A percentile compares a stretch with the other conserved stretches of the same genome.
These are phyloP conservation scores for Ispidina picta DNA, from an alignment of 2,797 vertebrate species.

Conservation along the genomic window DNA sequence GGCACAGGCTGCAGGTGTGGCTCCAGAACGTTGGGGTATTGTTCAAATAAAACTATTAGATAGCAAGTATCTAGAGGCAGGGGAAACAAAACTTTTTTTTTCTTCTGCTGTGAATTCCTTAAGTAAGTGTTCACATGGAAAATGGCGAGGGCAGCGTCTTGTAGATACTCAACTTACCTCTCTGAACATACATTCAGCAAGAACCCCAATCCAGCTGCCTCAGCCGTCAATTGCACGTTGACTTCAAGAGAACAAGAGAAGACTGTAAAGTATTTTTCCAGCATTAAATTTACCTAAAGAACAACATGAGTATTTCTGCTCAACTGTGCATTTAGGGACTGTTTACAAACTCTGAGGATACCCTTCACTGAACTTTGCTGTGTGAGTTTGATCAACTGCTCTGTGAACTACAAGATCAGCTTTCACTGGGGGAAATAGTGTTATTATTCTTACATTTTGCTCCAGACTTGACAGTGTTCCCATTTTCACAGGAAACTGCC, in stretches of 20 bases:
- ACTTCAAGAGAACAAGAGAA: not conserved
- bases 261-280: not conserved
- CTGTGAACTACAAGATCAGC: constrained; percentile 39
- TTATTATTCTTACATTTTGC: constrained; percentile 62
- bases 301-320: not conserved
- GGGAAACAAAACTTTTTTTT: not conserved
- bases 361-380: not conserved
- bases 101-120: not conserved
- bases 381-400: constrained; percentile 41
- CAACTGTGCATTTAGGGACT: not conserved
- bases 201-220: not conserved
- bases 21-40: constrained; percentile 27
- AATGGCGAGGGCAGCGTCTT: not conserved
- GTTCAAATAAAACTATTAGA: constrained; percentile 41
- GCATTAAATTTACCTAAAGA: not conserved
- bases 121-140: not conserved
- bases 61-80: constrained; percentile 47
- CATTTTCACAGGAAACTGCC: constrained; percentile 68
- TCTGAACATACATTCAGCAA: not conserved
- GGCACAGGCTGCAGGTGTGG: constrained; percentile 64
- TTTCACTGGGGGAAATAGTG: constrained; percentile 48
- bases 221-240: not conserved
- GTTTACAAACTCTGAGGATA: constrained; percentile 40
- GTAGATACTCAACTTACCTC: not conserved
- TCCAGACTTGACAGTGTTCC: constrained; percentile 66